Base-by-base conservation (phyloP, 2,797 vertebrate genomes). In the Amblyraja radiata region DNA sequence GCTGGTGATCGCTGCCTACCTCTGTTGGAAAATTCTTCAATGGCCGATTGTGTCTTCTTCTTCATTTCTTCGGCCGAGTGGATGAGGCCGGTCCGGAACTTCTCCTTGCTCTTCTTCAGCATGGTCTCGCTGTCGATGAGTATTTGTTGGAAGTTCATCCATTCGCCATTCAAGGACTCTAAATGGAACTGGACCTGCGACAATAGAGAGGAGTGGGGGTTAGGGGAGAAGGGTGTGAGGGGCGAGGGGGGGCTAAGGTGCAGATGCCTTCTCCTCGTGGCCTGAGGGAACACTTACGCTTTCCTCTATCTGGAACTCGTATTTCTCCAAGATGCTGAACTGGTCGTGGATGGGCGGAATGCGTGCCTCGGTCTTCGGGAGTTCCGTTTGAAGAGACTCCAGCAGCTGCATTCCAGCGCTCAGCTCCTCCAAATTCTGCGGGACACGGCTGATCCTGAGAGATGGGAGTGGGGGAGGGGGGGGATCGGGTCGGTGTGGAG, bases 301-400 rank as follows among this genome's bases (percentile, higher is more conserved):
- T 0, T 96, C 95, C 1, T 97, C 96, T 88, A 98, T 95, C 0
- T 95, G 93, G 94, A 98, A 97, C 91, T 98, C 97, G 0, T 98
- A 98, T 94, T 97, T 97, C 93, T 96, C 95, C 36, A 98, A 96
- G 93, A 98, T 97, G 94, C 96, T 94, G 94, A 98, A 98, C 94
- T 98, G 97, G 83, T 98, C 97, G 0, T 97, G 96, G 93, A 97
- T 96, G 93, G 97, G 96, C 16, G 95, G 94, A 94, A 97, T 97
- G 95, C 96, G 97, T 93, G 94, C 94, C 94, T 98, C 97, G 0
- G 95, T 95, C 93, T 94, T 95, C 63, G 95, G 95, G 94, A 97
- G 93, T 90, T 97, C 96, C 0, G 94, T 94, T 93, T 97, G 96
- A 39, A 98, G 96, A 2, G 95, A 96, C 21, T 97, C 96, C 93